Evolutionary conservation across 2,888 invertebrate species (phyloP).

Genomic region (Thalpophila matura): DNA sequence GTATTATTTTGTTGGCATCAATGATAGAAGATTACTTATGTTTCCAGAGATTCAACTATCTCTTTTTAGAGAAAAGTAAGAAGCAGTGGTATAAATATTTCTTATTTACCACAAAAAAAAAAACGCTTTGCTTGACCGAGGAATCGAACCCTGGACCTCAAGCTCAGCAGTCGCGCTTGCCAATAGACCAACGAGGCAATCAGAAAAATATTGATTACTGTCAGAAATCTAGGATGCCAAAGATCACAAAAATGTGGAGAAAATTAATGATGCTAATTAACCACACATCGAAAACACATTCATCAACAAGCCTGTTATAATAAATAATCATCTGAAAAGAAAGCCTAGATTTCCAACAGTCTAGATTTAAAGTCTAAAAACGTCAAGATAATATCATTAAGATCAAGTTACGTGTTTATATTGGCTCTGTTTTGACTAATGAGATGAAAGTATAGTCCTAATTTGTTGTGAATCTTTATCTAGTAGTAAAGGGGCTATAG

Average conservation of each 20-base stretch:
- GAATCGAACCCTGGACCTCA: no score
- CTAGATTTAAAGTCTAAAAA: background rate
- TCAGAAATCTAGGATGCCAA: slow-evolving; percentile 9
- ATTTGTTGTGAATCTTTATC: background rate
- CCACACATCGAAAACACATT: slow-evolving; percentile 14
- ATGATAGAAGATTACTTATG: no score
- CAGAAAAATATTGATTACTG: slow-evolving; percentile 16
- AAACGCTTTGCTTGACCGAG: no score
- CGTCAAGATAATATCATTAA: background rate
- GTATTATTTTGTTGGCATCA: no score
- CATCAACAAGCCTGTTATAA: slow-evolving; percentile 2
- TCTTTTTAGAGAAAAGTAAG: no score
- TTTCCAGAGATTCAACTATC: no score
- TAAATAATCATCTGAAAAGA: slow-evolving; percentile 8
- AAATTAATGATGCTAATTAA: slow-evolving; percentile 2
- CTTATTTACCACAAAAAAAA: no score
- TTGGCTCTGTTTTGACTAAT: background rate
- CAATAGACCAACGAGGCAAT: no score
- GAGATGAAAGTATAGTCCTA: no score
- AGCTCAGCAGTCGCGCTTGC: no score
- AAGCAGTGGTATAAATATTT: no score
- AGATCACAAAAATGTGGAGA: background rate
- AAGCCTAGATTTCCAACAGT: background rate
- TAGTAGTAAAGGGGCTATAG: no score
- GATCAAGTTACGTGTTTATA: background rate